Percentiles rank a stretch among this genome's conserved stretches.
These are phyloP conservation scores for Apamea monoglypha DNA, from an alignment of 2,888 invertebrate genomes.

Conservation along the genomic window DNA sequence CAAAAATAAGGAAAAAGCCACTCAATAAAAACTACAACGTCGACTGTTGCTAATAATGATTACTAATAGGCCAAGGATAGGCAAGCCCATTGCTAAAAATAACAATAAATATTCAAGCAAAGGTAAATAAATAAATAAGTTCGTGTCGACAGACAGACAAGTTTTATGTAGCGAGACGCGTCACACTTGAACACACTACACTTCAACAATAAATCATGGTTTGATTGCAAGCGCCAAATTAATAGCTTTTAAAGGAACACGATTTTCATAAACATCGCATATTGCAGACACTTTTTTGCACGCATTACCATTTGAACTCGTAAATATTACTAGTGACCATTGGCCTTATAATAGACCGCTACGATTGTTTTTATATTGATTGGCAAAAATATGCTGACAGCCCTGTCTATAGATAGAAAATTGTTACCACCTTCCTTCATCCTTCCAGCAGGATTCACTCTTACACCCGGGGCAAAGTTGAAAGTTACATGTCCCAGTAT, in stretches of 20 bases:
- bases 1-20: no score
- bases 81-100: neutral
- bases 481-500: neutral
- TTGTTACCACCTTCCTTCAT: neutral
- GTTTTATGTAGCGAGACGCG: constrained; percentile 59
- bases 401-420: no score
- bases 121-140: constrained; percentile 43
- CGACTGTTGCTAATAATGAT: no score
- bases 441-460: neutral
- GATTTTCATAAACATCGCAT: constrained; percentile 15
- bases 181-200: constrained; percentile 41
- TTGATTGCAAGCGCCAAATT: constrained; percentile 50
- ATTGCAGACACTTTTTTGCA: constrained; percentile 37
- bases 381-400: neutral
- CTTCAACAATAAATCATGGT: constrained; percentile 40
- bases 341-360: neutral
- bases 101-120: constrained; percentile 28
- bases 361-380: neutral
- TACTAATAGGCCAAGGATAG: neutral
- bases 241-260: constrained; percentile 45
- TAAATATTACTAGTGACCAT: neutral
- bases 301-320: constrained; percentile 37
- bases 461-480: neutral
- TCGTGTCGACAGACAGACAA: constrained; percentile 57
- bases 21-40: neutral